phyloP scores from a whole-genome alignment of 1,140 invertebrate species.

The Streblospio benedicti region DNA sequence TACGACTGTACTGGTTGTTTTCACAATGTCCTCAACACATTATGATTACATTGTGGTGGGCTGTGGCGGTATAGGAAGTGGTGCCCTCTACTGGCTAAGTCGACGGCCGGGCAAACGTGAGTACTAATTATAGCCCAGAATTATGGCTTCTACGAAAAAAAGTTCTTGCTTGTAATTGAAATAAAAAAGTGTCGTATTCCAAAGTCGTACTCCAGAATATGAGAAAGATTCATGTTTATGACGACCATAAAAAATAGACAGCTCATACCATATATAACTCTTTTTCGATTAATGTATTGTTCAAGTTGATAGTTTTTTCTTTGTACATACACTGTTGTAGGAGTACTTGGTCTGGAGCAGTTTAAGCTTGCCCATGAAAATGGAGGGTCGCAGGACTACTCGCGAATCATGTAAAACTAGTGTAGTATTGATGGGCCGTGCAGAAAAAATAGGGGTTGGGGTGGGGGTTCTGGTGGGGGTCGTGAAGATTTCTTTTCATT shows the following conservation, averaged over 20 bases:
- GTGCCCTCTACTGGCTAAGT: conserved; percentile 36
- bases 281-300: not conserved
- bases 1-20: too few relatives aligned
- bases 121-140: not conserved
- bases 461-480: too few relatives aligned
- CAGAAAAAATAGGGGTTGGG: too few relatives aligned
- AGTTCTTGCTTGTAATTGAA: not conserved
- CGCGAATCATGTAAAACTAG: conserved; percentile 40
- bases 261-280: too few relatives aligned
- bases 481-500: too few relatives aligned
- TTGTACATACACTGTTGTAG: conserved; percentile 18
- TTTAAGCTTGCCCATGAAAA: conserved; percentile 36
- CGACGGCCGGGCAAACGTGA: conserved; percentile 26
- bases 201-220: not conserved
- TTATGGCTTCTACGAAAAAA: not conserved
- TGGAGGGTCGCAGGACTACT: conserved; percentile 41
- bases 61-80: conserved; percentile 38
- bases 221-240: not conserved
- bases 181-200: not conserved
- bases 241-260: too few relatives aligned
- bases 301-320: not conserved
- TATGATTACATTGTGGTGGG: conserved; percentile 35
- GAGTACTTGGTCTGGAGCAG: conserved; percentile 39
- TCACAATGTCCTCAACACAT: too few relatives aligned
- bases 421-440: too few relatives aligned